These are phyloP conservation scores for Chamaetylas fuelleborni DNA, from an alignment of 2,113 vertebrate species.

Conservation along the genomic window DNA sequence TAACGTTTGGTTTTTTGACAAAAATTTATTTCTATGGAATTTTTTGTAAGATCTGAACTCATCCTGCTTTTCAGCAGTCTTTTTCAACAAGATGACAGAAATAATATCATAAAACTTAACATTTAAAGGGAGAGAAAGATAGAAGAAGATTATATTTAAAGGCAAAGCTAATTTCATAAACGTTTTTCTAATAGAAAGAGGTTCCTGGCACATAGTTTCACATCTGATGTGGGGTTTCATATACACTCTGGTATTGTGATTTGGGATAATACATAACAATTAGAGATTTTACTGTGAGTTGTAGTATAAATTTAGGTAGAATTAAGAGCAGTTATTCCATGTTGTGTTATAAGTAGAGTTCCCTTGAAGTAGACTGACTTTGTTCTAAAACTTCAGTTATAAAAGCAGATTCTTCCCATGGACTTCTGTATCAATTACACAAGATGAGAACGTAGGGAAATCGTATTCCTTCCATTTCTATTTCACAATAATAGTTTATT, in stretches of 20 bases:
- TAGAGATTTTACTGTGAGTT: not conserved
- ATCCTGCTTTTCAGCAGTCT: not conserved
- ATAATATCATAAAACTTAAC: not conserved
- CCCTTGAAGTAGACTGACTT: not conserved
- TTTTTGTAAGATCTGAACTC: not conserved
- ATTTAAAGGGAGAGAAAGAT: not conserved
- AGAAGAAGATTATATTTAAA: not conserved
- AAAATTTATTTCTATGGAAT: not conserved
- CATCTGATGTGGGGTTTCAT: not conserved
- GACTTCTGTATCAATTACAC: not conserved
- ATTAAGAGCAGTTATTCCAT: not conserved
- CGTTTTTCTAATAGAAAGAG: not conserved
- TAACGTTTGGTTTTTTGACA: accelerated
- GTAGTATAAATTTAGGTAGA: not conserved
- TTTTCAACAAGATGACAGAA: not conserved
- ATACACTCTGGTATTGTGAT: not conserved
- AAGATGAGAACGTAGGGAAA: not conserved
- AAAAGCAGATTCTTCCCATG: not conserved
- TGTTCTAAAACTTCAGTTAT: not conserved
- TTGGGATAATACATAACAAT: not conserved
- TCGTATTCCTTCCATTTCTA: not conserved
- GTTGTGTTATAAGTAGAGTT: not conserved
- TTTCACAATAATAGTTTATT: not conserved
- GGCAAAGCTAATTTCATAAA: not conserved
- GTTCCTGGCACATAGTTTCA: not conserved